Percentiles rank a stretch among this genome's conserved stretches.
Evolutionary conservation across 2,113 vertebrate species (phyloP).

Genomic region (Anolis sagrei): DNA sequence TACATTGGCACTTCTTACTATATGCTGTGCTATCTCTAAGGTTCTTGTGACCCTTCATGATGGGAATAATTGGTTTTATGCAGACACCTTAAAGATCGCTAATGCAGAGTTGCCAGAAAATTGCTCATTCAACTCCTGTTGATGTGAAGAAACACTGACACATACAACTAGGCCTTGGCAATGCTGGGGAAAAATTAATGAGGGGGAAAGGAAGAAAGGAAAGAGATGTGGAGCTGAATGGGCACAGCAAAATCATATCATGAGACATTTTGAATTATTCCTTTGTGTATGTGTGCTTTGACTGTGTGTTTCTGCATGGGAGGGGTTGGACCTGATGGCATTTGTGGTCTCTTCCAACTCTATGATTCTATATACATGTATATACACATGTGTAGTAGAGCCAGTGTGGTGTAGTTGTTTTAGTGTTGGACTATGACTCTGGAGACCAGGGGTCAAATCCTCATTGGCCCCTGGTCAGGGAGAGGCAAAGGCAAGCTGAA

Average conservation of each 20-base stretch:
- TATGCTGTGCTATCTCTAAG: neutral
- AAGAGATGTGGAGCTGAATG: neutral
- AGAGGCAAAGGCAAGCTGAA: no score
- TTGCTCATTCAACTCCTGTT: neutral
- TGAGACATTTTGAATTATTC: no score
- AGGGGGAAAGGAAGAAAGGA: neutral
- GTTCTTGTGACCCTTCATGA: neutral
- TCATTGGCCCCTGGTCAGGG: no score
- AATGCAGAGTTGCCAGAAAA: neutral
- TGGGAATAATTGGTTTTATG: constrained; percentile 14
- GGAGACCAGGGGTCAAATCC: no score
- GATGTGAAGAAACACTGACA: neutral
- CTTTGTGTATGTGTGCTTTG: no score
- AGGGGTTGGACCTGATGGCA: no score
- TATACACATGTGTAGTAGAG: no score
- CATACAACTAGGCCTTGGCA: neutral
- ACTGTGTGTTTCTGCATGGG: no score
- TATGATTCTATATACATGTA: no score
- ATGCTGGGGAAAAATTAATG: neutral
- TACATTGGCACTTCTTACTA: neutral
- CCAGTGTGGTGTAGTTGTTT: no score
- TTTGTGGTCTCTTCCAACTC: no score
- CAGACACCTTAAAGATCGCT: neutral
- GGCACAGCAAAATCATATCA: neutral
- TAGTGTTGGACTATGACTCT: no score